Evolutionary conservation across 2,113 vertebrate species (phyloP).

Genomic region (Otus sunia): DNA sequence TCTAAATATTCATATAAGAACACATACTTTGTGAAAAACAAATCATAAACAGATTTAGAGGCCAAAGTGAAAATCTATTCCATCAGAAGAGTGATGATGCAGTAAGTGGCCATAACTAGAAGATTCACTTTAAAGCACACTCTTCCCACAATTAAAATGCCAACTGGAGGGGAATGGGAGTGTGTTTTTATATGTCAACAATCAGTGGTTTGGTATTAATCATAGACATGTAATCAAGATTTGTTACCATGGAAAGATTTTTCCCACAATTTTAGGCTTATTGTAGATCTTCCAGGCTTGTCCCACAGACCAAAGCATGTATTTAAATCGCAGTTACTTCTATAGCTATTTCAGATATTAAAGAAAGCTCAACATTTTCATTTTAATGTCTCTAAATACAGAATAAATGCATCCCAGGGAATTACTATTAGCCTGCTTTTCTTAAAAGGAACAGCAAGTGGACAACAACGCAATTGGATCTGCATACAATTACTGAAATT

Average conservation of each 20-base stretch:
- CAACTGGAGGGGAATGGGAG: not conserved
- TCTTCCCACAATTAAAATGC: not conserved
- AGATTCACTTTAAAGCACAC: not conserved
- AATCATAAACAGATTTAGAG: not conserved
- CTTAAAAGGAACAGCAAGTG: not conserved
- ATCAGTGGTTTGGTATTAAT: not conserved
- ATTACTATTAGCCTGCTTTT: not conserved
- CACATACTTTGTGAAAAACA: not conserved
- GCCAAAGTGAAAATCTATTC: not conserved
- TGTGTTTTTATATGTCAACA: not conserved
- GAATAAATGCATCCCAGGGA: not conserved
- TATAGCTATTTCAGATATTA: not conserved
- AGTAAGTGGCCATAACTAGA: not conserved
- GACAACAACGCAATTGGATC: not conserved
- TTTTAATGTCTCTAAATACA: not conserved
- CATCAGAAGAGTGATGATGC: not conserved
- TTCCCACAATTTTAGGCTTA: not conserved
- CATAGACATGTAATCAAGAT: not conserved
- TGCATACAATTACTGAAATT: not conserved
- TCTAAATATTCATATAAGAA: not conserved
- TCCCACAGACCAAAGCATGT: fast-evolving
- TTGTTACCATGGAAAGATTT: not conserved
- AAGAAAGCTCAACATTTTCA: not conserved
- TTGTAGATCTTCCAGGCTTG: fast-evolving
- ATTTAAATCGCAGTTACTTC: not conserved